A percentile compares a stretch with the other conserved stretches of the same genome.
Evolutionary conservation across 2,113 vertebrate genomes (phyloP).

Genomic region (Heptranchias perlo): DNA sequence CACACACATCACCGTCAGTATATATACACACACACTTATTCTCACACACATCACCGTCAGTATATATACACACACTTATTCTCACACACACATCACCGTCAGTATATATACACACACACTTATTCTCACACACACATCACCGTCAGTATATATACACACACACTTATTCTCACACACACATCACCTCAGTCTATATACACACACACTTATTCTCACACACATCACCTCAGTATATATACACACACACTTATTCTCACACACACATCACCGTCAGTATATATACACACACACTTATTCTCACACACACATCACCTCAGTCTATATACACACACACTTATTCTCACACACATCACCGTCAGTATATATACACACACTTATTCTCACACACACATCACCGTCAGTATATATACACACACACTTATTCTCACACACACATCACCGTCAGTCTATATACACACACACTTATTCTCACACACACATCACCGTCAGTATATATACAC

Average conservation of each 20-base stretch:
- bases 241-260: neutral
- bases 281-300: neutral
- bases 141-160: too few species aligned
- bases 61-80: too few species aligned
- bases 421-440: neutral
- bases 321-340: neutral
- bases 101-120: neutral
- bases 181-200: too few species aligned
- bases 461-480: too few species aligned
- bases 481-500: neutral
- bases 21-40: neutral
- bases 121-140: neutral
- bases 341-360: too few species aligned
- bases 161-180: too few species aligned
- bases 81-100: neutral
- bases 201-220: neutral
- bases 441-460: too few species aligned
- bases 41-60: too few species aligned
- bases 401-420: neutral
- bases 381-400: neutral
- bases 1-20: neutral
- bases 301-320: neutral
- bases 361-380: too few species aligned
- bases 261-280: neutral
- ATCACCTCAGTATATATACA: neutral